Evolutionary conservation across 2,797 vertebrate species (phyloP).

Genomic region (Botia kubotai): DNA sequence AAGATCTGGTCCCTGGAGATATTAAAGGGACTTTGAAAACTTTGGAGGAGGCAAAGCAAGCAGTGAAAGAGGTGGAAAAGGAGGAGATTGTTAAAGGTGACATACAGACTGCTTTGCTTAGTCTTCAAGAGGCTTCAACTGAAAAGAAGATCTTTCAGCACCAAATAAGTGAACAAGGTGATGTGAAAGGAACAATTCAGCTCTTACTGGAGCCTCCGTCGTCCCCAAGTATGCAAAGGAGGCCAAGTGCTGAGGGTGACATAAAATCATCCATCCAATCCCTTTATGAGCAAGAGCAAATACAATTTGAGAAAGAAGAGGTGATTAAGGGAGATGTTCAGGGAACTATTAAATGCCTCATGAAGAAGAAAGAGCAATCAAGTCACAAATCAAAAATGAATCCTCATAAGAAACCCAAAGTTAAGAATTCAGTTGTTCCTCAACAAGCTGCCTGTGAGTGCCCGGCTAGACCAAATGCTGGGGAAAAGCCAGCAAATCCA

Average conservation of each 20-base stretch:
- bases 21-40: constrained; percentile 85
- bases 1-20: constrained; percentile 84
- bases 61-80: constrained; percentile 81
- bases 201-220: constrained; percentile 77
- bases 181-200: constrained; percentile 80
- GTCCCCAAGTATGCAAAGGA: constrained; percentile 70
- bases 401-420: constrained; percentile 74
- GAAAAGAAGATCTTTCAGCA: constrained; percentile 78
- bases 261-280: constrained; percentile 80
- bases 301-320: constrained; percentile 77
- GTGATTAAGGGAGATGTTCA: constrained; percentile 79
- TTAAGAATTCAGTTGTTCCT: constrained; percentile 72
- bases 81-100: constrained; percentile 79
- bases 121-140: constrained; percentile 74
- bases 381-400: constrained; percentile 70
- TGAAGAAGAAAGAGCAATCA: constrained; percentile 81
- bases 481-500: constrained; percentile 65
- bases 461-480: constrained; percentile 65
- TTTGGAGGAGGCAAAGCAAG: constrained; percentile 82
- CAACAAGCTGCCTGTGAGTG: constrained; percentile 71
- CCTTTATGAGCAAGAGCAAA: constrained; percentile 75
- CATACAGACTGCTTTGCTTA: constrained; percentile 75
- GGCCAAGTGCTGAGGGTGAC: constrained; percentile 73
- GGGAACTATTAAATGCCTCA: constrained; percentile 80
- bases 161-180: constrained; percentile 77